Conservation (phyloP, 2,113 vertebrate genomes). For the Anolis sagrei region DNA sequence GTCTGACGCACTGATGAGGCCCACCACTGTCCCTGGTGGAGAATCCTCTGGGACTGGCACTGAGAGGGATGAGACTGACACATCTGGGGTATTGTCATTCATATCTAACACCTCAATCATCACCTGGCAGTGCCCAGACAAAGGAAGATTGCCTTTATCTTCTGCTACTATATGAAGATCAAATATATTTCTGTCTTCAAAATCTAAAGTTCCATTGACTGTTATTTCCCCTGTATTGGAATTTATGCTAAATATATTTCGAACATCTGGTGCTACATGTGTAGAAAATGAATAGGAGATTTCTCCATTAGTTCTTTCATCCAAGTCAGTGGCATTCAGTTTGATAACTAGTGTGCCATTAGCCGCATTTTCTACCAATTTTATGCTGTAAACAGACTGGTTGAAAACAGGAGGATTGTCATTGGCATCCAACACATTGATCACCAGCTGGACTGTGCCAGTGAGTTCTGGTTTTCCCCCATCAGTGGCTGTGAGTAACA, state of each 20-base stretch:
- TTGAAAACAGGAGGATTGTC: constrained; percentile 27
- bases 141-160: constrained; percentile 82
- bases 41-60: constrained; percentile 14
- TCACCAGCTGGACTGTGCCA: constrained; percentile 62
- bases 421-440: constrained; percentile 57
- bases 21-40: constrained; percentile 9
- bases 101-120: constrained; percentile 82
- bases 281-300: constrained; percentile 86
- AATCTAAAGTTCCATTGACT: constrained; percentile 83
- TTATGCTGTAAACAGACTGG: constrained; percentile 57
- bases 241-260: constrained; percentile 82
- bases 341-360: constrained; percentile 83
- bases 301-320: constrained; percentile 85
- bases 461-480: constrained; percentile 66
- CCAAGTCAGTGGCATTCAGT: constrained; percentile 86
- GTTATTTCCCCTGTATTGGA: constrained; percentile 81
- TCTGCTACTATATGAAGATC: constrained; percentile 87
- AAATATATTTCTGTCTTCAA: constrained; percentile 83
- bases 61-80: constrained; percentile 72
- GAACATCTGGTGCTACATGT: constrained; percentile 77
- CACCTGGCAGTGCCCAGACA: constrained; percentile 86
- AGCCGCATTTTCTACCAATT: constrained; percentile 80
- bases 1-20: constrained; percentile 8
- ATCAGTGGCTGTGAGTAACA: constrained; percentile 67
- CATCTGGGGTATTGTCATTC: constrained; percentile 85